phyloP scores from a whole-genome alignment of 2,113 vertebrate species.

The Crotalus viridis region DNA sequence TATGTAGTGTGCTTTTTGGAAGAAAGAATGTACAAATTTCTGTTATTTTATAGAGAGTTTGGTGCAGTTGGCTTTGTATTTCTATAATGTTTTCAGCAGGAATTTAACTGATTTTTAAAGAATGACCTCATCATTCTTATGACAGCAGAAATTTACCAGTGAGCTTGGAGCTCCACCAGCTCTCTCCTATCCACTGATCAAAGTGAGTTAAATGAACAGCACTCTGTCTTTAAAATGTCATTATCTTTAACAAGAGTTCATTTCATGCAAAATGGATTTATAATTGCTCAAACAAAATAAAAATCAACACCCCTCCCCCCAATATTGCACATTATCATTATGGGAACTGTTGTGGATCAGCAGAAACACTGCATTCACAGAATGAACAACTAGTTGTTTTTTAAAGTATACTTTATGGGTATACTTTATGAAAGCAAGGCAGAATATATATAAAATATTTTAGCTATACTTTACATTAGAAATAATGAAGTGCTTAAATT shows the following conservation, averaged over 20 bases:
- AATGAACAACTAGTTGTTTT: constrained; percentile 45
- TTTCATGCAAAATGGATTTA: constrained; percentile 65
- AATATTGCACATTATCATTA: constrained; percentile 40
- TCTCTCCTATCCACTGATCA: constrained; percentile 66
- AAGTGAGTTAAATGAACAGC: constrained; percentile 67
- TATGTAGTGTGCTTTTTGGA: constrained; percentile 1
- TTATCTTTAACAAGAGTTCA: constrained; percentile 64
- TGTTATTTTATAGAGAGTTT: constrained; percentile 22
- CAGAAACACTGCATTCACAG: constrained; percentile 43
- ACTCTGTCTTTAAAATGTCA: constrained; percentile 66
- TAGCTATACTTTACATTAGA: constrained; percentile 55
- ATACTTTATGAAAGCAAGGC: constrained; percentile 47
- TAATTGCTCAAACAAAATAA: constrained; percentile 62
- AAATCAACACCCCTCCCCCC: constrained; percentile 36
- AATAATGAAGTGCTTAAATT: constrained; percentile 46
- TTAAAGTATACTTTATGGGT: constrained; percentile 42
- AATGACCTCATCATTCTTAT: constrained; percentile 61
- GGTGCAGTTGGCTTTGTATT: constrained; percentile 35
- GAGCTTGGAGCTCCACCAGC: constrained; percentile 54
- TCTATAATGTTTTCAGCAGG: constrained; percentile 36
- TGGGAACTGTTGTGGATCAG: constrained; percentile 37
- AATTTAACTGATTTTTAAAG: constrained; percentile 54
- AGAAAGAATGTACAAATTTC: constrained; percentile 34
- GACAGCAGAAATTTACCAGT: constrained; percentile 61
- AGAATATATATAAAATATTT: constrained; percentile 46